Evolutionary conservation across 2,797 vertebrate species (phyloP), one percentile per base, ranked within the genome.

Genomic region (Brachyrhaphis roseni): DNA sequence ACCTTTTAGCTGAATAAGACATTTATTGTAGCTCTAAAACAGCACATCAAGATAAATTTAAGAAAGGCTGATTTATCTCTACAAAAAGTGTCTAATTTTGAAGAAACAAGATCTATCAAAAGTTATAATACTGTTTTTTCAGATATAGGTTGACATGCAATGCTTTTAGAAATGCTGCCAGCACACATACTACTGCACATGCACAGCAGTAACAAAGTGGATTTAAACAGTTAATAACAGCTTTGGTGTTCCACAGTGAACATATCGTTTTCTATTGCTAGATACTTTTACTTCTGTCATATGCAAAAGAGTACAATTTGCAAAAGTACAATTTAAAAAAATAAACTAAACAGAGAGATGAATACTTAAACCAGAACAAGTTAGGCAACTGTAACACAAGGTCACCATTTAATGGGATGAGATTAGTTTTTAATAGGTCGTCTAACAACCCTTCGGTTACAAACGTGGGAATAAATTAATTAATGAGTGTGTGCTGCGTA

Each of bases 311-410:
- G 4, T 5, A 41, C 18, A 41, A 72, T 18, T 80, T 79, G n/a
- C n/a, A n/a, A n/a, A n/a, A 68, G 4, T 5, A 41, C 18, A 41
- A 72, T 18, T 80, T 79, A 43, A 46, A 6, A 74, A 47, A 72
- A 2, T 20, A 49, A 36, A 73, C 31, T 3, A 31, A 72, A 46
- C n/a, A 28, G 15, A 72, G 46, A 46, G 53, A 34, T 31, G 3
- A 46, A 47, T 4, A 34, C 1, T 41, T 68, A 26, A 41, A 23
- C 36, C 8, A 18, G 28, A 62, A 62, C 31, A 62, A 64, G 59
- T 66, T 39, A 10, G 64, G 4, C 34, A 41, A 26, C 8, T 39
- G 34, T 10, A 68, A 26, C 8, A 20, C 34, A 41, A 41, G 20
- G 23, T 7, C 64, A 66, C 6, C 3, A 64, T 20, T 64, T 11